phyloP scores from a whole-genome alignment of 1,140 invertebrate genomes.

The Lycorma delicatula region DNA sequence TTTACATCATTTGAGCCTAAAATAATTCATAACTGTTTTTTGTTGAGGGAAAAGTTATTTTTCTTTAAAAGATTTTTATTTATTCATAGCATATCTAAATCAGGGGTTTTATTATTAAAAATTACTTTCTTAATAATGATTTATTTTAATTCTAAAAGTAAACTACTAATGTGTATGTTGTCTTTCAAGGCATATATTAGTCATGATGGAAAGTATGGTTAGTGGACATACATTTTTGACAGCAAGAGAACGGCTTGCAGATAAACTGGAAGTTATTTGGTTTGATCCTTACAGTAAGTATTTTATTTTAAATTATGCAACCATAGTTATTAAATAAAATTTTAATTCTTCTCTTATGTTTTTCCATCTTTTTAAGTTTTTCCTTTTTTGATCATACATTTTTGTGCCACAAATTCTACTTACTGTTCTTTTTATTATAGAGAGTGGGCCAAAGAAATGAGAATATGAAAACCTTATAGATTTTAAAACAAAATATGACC shows the following conservation, averaged over 20 bases:
- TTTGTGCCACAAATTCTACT: too few relatives aligned
- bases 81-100: too few relatives aligned
- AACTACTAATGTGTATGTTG: not conserved
- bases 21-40: too few relatives aligned
- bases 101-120: too few relatives aligned
- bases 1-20: too few relatives aligned
- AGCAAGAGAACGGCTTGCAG: slow-evolving; percentile 58
- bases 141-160: not conserved
- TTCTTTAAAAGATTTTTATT: too few relatives aligned
- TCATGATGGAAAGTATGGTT: slow-evolving; percentile 64
- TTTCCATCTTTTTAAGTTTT: not conserved
- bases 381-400: not conserved
- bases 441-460: too few relatives aligned
- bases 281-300: slow-evolving; percentile 72
- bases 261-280: slow-evolving; percentile 63
- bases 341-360: slow-evolving; percentile 22
- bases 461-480: too few relatives aligned
- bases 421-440: too few relatives aligned
- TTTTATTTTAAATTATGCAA: not conserved
- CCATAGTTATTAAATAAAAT: not conserved
- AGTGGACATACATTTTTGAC: slow-evolving; percentile 57
- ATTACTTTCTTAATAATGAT: too few relatives aligned
- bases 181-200: slow-evolving; percentile 58
- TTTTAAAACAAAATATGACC: too few relatives aligned
- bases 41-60: too few relatives aligned